A percentile compares a stretch with the other conserved stretches of the same genome.
Evolutionary conservation across 2,113 vertebrate genomes (phyloP).

Genomic region (Takifugu bimaculatus): DNA sequence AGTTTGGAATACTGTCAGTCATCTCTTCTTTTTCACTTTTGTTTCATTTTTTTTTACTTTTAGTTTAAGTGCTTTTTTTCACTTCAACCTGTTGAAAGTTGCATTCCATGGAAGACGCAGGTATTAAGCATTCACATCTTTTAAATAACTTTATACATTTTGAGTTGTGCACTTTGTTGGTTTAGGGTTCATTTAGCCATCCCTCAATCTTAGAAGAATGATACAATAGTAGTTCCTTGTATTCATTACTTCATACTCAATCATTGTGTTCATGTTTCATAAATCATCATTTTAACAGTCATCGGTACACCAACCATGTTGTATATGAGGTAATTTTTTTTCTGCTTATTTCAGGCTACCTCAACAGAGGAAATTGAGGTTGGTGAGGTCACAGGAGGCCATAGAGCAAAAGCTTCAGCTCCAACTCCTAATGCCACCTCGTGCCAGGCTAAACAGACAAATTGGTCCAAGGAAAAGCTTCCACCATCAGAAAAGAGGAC

Average conservation of each 20-base stretch:
- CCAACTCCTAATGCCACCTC: slow-evolving; percentile 79
- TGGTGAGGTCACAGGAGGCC: slow-evolving; percentile 79
- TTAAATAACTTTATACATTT: slow-evolving; percentile 2
- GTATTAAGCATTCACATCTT: slow-evolving; percentile 74
- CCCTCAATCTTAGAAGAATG: too few relatives aligned
- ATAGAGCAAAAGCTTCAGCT: slow-evolving; percentile 87
- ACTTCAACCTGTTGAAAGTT: slow-evolving; percentile 91
- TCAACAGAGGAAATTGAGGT: slow-evolving; percentile 82
- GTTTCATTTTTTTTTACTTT: slow-evolving; percentile 77
- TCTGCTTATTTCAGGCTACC: slow-evolving; percentile 78
- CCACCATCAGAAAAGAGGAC: slow-evolving; percentile 91
- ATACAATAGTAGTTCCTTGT: too few relatives aligned
- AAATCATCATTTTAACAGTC: too few relatives aligned
- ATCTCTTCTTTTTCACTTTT: slow-evolving; percentile 37
- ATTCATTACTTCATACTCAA: too few relatives aligned
- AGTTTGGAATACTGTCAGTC: slow-evolving; percentile 10
- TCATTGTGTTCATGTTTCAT: too few relatives aligned
- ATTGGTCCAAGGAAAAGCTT: slow-evolving; percentile 90
- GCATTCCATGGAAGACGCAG: slow-evolving; percentile 98
- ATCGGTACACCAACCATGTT: not conserved
- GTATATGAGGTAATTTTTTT: not conserved
- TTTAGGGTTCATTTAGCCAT: not conserved
- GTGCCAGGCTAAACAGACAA: slow-evolving; percentile 93
- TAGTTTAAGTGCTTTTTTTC: slow-evolving; percentile 94
- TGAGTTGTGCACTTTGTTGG: slow-evolving; percentile 1